Evolutionary conservation across 2,888 invertebrate genomes (phyloP), one percentile per base, ranked within the genome.

Genomic region (Sympetrum striolatum): DNA sequence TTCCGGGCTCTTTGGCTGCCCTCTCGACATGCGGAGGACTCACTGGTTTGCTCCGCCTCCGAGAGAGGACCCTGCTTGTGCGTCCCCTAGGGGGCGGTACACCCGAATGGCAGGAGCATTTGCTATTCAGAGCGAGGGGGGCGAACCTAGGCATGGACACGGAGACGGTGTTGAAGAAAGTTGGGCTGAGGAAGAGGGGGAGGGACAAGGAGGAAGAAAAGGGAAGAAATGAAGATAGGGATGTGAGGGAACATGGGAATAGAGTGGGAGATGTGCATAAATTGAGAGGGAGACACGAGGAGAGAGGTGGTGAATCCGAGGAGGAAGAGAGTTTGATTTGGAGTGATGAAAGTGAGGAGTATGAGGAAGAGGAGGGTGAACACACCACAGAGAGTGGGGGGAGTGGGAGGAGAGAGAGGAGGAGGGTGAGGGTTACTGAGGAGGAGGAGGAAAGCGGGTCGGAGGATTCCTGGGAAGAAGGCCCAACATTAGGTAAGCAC

Each of bases 11-110:
- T 0, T 92, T 94, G 12, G 95, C 94, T 3, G 94, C 95, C 0
- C 93, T 95, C 90, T 95, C 95, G 1, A 94, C 95, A 90, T 95
- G 95, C 92, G 94, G 93, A 0, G 94, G 94, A 92, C 93, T 95
- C 91, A 95, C 95, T 91, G 95, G 95, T 6, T 92, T 95, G 92
- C 93, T 95, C 81, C 94, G 94, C 91, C 94, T 95, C 3, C 94
- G 93, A 2, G 93, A 93, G 18, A 94, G 94, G 90, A 94, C 94
- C 91, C 95, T 95, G 90, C 94, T 95, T 80, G 93, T 95, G 82
- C 94, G 95, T 92, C 95, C 95, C 0, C 48, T 93, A 4, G 80
- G 37, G 0, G 91, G 92, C n/a, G 92, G 92, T 37, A 91, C 92
- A 80, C 93, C 60, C 12, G 31, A 90, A 10, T 90, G 90, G 53